Percentiles rank a stretch among this genome's conserved stretches.
Evolutionary conservation across 2,113 vertebrate genomes (phyloP).

Genomic region (Nothocercus nigrocapillus): DNA sequence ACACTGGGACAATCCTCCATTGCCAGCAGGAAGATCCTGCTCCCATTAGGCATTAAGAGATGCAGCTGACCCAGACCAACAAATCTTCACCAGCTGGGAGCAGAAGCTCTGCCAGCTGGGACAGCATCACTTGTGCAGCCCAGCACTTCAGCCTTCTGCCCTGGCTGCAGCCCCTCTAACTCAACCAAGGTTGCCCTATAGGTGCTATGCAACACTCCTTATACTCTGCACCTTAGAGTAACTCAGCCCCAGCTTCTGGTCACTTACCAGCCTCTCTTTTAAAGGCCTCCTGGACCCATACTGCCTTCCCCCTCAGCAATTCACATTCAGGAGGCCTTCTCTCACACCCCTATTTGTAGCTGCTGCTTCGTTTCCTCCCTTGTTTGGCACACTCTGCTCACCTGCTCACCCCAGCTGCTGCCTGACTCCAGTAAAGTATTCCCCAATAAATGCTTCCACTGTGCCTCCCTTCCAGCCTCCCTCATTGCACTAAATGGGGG

Average conservation of each 20-base stretch:
- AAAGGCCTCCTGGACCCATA: accelerated
- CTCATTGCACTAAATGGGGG: too few species aligned
- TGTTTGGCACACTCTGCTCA: neutral
- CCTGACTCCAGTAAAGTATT: neutral
- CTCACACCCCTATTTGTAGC: neutral
- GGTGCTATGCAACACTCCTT: accelerated
- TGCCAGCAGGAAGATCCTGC: neutral
- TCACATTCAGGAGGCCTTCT: accelerated
- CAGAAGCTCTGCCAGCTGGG: neutral
- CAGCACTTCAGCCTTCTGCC: accelerated
- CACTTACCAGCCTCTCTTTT: too few species aligned
- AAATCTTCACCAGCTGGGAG: neutral
- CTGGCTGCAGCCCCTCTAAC: neutral
- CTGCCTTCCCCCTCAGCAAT: accelerated
- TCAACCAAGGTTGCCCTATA: accelerated
- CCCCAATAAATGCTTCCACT: neutral
- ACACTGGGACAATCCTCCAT: neutral
- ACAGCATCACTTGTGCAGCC: neutral
- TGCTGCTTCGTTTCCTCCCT: neutral
- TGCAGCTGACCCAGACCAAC: neutral
- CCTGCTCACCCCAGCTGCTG: neutral
- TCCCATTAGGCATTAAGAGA: neutral
- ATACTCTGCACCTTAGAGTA: accelerated
- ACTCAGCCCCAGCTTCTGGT: neutral
- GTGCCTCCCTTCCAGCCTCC: neutral